Base-by-base conservation (phyloP, 2,797 vertebrate genomes). In the Loriculus beryllinus region DNA sequence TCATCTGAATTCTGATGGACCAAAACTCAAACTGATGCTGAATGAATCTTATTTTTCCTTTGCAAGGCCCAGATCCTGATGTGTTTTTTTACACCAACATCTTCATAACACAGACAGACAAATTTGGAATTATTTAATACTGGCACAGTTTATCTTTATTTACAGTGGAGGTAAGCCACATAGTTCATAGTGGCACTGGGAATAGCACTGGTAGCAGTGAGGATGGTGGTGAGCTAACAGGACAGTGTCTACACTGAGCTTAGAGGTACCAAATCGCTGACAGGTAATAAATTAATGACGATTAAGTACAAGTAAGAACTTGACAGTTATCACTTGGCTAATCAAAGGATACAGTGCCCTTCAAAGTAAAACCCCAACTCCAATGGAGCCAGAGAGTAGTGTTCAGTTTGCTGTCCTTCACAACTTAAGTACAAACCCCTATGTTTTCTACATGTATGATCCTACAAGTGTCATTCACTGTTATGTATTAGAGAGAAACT, bases 81-180 rank as follows among this genome's bases (percentile, higher is more conserved):
- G 15, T 3, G 3, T 17, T 54, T 18, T 60, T 89, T 40, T 40
- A 43, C 21, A 56, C 6, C 33, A n/a, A 21, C 19, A 21, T 45
- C 23, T 42, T 18, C 3, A 0, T 17, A 28, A 48, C 0, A 0
- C 1, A 57, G 71, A 35, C 6, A 35, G 57, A 29, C 3, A 85
- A 68, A 78, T 60, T 6, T 64, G 39, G 70, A 60, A 14, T 72
- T 16, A 15, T 47, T 70, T 84, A 42, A 33, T 54, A 35, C 11
- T 62, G 43, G 7, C 2, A 4, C n/a, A 19, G 19, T 31, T 39
- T 47, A 29, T 75, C 25, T 33, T 48, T 77, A 21, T 26, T 89
- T 65, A 13, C 33, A 57, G 33, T 14, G 23, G n/a, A 57, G n/a
- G 54, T 57, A 35, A 35, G 54, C 14, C 33, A 25, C 22, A 57